Base-by-base conservation (phyloP, 2,888 invertebrate genomes). In the Polydrusus cervinus region DNA sequence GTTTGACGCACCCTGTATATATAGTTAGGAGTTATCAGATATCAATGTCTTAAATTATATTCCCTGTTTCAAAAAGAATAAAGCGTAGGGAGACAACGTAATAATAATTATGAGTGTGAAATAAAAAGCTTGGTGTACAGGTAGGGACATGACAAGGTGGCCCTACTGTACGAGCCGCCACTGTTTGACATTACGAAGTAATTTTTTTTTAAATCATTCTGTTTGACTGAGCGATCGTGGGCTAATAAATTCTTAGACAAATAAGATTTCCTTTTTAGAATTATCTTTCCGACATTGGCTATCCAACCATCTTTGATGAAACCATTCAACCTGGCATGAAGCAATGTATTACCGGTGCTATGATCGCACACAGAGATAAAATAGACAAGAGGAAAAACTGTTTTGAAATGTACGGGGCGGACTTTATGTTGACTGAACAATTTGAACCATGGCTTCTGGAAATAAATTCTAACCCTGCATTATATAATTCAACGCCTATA, bases 401-500 rank as follows among this genome's bases (percentile, higher is more conserved):
- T 71, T 97, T 97, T 87, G 97, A 97, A 86, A 85, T 97, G 45
- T 97, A 95, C 84, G 97, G 97, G 7, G 97, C 97, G 67, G 97
- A 98, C 87, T 97, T 97, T 85, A 93, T 97, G 89, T 86, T 97
- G 45, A 94, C 95, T 72, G 93, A 96, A 82, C 93, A 95, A 82
- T 94, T 92, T 81, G 90, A 92, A 77, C 96, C 97, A 0, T 97
- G 96, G 93, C 88, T 97, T 76, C 94, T 98, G 81, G 97, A 98
- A 89, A 96, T 97, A 79, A 97, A 98, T 88, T 94, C 95, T 1
- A 93, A 93, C 83, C 97, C 97, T 0, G 94, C 96, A 86, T 91
- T 97, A 87, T 89, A 91, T 76, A 90, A 92, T 20, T 96, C 95
- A 30, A 97, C 97, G 0, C 91, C 91, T 71, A 92, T 97, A 11